Percentiles rank a stretch among this genome's conserved stretches.
Conservation (phyloP, 2,797 vertebrate species). For the Takifugu rubripes region DNA sequence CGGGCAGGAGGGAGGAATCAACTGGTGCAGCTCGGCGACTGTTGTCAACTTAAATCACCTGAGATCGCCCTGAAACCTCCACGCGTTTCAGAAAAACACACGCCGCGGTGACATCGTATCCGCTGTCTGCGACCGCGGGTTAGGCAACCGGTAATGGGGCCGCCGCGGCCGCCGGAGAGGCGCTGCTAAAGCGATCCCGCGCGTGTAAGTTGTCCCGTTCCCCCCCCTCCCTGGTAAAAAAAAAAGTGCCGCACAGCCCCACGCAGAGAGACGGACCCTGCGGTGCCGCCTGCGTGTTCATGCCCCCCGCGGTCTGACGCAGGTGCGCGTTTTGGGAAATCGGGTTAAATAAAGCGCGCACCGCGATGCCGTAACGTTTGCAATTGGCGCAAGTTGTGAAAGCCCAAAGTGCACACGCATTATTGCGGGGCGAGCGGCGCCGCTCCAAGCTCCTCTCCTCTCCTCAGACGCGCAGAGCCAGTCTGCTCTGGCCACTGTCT, state of each 20-base stretch:
- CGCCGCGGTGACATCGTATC: constrained; percentile 43
- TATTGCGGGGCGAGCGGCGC: constrained; percentile 15
- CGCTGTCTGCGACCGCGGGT: constrained; percentile 11
- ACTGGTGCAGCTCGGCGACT: constrained; percentile 45
- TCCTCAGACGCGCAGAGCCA: constrained; percentile 4
- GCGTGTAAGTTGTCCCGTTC: constrained; percentile 1
- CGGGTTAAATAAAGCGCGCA: not conserved
- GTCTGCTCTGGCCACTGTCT: constrained; percentile 42
- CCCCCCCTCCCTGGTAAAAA: too few species aligned
- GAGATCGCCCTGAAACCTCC: constrained; percentile 78
- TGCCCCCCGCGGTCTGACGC: constrained; percentile 27
- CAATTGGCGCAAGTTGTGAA: not conserved
- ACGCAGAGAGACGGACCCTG: too few species aligned
- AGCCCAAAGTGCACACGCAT: constrained; percentile 23
- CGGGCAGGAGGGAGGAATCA: constrained; percentile 59
- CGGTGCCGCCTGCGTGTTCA: constrained; percentile 38
- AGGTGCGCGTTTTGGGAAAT: constrained; percentile 43
- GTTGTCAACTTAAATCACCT: constrained; percentile 27
- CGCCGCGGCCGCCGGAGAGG: constrained; percentile 7
- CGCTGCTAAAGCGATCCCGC: not conserved
- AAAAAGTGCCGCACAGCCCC: too few species aligned
- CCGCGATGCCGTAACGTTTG: not conserved
- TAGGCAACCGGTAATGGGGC: constrained; percentile 57
- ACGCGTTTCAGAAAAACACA: constrained; percentile 27
- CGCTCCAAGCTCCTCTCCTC: constrained; percentile 8